Percentiles rank a stretch among this genome's conserved stretches.
phyloP scores from a whole-genome alignment of 2,113 vertebrate genomes.

The Zonotrichia leucophrys region DNA sequence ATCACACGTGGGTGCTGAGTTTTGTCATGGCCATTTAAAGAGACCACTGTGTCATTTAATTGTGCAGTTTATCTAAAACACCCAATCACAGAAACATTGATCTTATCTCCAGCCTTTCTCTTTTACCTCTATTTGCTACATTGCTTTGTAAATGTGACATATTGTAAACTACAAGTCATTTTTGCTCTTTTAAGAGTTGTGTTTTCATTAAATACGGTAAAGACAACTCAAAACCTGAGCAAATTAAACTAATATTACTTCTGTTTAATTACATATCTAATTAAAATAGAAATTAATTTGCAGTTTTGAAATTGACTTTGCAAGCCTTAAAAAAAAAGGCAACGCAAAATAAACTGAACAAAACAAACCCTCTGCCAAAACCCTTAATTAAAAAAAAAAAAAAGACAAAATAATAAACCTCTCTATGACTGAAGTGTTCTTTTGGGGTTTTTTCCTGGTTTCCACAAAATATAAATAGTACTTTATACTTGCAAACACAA shows the following conservation, averaged over 20 bases:
- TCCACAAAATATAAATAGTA: background rate
- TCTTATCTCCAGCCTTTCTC: background rate
- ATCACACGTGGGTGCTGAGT: background rate
- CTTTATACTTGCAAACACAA: background rate
- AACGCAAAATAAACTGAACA: background rate
- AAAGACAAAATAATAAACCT: background rate
- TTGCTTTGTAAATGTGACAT: background rate
- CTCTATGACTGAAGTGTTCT: background rate
- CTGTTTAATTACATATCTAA: slow-evolving; percentile 3
- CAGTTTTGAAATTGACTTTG: background rate
- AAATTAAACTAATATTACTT: slow-evolving; percentile 23
- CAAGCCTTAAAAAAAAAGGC: background rate
- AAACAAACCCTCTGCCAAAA: background rate
- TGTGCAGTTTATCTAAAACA: background rate
- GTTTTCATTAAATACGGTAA: background rate
- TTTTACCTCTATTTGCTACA: background rate
- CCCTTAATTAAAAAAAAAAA: background rate
- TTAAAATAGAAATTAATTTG: slow-evolving; percentile 13
- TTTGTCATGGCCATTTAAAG: background rate
- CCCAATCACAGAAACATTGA: background rate
- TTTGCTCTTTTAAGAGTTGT: background rate
- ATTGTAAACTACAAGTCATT: background rate
- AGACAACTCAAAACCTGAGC: background rate
- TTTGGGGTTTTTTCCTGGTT: background rate
- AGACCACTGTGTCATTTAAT: background rate